Base-by-base conservation (phyloP, 2,888 invertebrate genomes). In the Seira ritae region DNA sequence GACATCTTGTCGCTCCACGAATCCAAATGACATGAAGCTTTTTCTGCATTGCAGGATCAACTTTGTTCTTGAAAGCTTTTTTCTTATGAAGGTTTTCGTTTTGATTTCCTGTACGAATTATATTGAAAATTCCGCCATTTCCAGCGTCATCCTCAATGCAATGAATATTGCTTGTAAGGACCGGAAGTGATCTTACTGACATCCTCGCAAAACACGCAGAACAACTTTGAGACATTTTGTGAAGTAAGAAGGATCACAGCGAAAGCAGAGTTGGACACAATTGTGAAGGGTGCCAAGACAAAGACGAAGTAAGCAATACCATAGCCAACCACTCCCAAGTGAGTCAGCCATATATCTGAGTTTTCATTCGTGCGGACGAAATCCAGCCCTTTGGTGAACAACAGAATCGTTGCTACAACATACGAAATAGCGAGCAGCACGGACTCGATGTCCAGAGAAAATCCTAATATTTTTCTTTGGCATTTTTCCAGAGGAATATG, bases 231-330 rank as follows among this genome's bases (percentile, higher is more conserved):
- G 0, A 74, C 65, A 19, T 46, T 24, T 8, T 19, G 23, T 3
- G 74, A 10, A 0, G 37, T 24, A 1, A 74, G 69, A 12, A 70
- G 17, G 1, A 74, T 22, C 2, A 69, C 22, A 0, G 70, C 60
- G n/a, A 69, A 74, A 17, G 23, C 20, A n/a, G 31, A 60, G 31
- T 75, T 74, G 1, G 69, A 24, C 0, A 42, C 50, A 1, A 70
- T 20, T 6, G 69, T 23, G 19, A 80, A 22, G 0, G 80, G 80
- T 42, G 74, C 8, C 0, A 80, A 31, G 3, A 62, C 74, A 75
- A 69, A 80, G 1, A 74, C 2, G 17, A 24, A 62, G 22, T 46
- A 74, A 0, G 74, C 12, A 2, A 65, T 65, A 17, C 3, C 3
- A 12, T 65, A 80, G 0, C 69, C 74, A 17, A 12, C 20, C 6